Percentiles rank a stretch among this genome's conserved stretches.
Conservation (phyloP, 1,140 invertebrate genomes). For the Drosophila neocordata region DNA sequence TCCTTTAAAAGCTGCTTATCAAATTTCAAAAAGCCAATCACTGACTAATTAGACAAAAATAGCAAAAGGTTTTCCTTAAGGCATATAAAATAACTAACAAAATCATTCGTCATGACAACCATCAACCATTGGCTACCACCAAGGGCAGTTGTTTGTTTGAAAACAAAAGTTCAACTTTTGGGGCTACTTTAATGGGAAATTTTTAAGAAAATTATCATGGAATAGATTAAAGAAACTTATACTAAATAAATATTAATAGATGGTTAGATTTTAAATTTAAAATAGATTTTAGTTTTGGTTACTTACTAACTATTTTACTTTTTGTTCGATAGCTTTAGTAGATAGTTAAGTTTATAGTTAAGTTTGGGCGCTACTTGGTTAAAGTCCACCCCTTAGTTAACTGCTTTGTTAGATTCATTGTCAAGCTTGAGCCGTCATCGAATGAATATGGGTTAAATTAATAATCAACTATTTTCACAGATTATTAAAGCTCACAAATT, state of each 20-base stretch:
- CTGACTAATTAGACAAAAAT: constrained; percentile 50
- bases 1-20: constrained; percentile 49
- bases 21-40: constrained; percentile 55
- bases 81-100: constrained; percentile 35
- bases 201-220: too few species aligned
- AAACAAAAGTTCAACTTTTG: neutral
- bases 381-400: neutral
- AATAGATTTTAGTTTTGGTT: too few species aligned
- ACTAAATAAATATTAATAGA: too few species aligned
- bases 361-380: neutral
- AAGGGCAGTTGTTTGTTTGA: neutral
- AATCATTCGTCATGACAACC: constrained; percentile 27
- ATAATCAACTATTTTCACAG: constrained; percentile 31
- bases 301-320: too few species aligned
- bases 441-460: constrained; percentile 42
- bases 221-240: too few species aligned
- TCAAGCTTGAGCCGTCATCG: constrained; percentile 21
- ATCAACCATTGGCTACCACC: neutral
- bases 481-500: constrained; percentile 44
- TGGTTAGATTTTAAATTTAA: too few species aligned
- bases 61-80: constrained; percentile 14
- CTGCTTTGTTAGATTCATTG: constrained; percentile 28
- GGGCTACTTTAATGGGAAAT: neutral
- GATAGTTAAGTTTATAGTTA: too few species aligned
- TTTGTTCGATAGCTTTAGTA: too few species aligned